Evolutionary conservation across 2,888 invertebrate species (phyloP).

Genomic region (Oxyteleia sp.): DNA sequence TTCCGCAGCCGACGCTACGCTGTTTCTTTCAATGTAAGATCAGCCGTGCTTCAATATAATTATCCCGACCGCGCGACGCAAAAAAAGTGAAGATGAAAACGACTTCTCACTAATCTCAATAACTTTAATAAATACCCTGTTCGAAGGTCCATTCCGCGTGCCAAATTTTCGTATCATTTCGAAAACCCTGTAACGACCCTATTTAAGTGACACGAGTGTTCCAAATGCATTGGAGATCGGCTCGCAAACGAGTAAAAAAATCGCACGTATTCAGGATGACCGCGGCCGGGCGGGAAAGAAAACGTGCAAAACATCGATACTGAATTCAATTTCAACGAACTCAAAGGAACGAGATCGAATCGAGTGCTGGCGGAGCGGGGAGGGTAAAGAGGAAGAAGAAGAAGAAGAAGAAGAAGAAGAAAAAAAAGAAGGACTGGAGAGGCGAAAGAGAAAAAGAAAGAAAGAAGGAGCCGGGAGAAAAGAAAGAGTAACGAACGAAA

Average conservation of each 20-base stretch:
- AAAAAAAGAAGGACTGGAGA: constrained; percentile 33
- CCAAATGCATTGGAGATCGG: constrained; percentile 34
- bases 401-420: too few species aligned
- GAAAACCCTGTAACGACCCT: constrained; percentile 45
- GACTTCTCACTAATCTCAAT: constrained; percentile 44
- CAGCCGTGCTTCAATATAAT: constrained; percentile 30
- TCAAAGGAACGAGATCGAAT: constrained; percentile 70
- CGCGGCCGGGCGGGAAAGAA: constrained; percentile 65
- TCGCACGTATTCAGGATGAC: constrained; percentile 56
- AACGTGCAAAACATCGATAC: constrained; percentile 72
- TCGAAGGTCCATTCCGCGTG: neutral
- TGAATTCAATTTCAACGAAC: constrained; percentile 71
- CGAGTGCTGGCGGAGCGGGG: constrained; percentile 42
- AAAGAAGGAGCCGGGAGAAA: constrained; percentile 58
- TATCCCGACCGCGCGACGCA: constrained; percentile 29
- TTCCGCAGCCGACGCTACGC: constrained; percentile 13
- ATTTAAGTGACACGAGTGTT: constrained; percentile 51
- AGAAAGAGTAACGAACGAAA: constrained; percentile 73
- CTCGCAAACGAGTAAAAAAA: constrained; percentile 36
- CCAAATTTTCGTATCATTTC: constrained; percentile 44
- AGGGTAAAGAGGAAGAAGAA: constrained; percentile 11
- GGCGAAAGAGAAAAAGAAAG: constrained; percentile 42
- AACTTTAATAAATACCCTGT: constrained; percentile 44
- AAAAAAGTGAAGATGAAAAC: constrained; percentile 33
- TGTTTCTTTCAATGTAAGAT: constrained; percentile 34